Base-by-base conservation (phyloP, 2,113 vertebrate genomes). In the Cinclus cinclus region DNA sequence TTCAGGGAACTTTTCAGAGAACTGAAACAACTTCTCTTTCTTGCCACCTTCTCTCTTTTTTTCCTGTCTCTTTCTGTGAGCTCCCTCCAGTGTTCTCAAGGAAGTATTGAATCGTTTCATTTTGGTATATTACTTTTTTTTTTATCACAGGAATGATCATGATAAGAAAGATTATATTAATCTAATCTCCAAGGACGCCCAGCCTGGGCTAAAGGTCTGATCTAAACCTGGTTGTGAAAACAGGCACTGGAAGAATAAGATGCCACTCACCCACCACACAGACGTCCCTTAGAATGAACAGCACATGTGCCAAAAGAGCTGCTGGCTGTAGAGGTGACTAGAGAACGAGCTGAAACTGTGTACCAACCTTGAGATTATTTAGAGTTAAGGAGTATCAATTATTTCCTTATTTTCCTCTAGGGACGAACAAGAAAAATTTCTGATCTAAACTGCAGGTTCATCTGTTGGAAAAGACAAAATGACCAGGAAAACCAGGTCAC, bases 61-160 rank as follows among this genome's bases (percentile, higher is more conserved):
- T 41, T 37, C 63, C 44, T 95, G 90, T 84, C 55, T 95, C 96
- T 97, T 97, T 96, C 96, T 95, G 87, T 97, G 94, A 96, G 95
- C 96, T 95, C 97, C 96, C 96, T 96, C 97, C 96, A 96, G 96
- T 95, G 97, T 95, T 93, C 89, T 83, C 74, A 94, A 64, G 68
- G 41, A 93, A 90, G 94, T 87, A 96, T 12, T 87, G 96, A 89
- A 94, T 86, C 2, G 46, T 80, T 90, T 90, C 2, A 67, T 84
- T 82, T 91, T 71, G n/a, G 18, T 70, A 42, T 88, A 75, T 94
- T 87, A 22, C 17, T 56, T 70, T 94, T 92, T 94, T 92, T 37
- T 25, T 88, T 74, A 58, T 73, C 81, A 73, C n/a, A 46, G 13
- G 19, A 88, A 90, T 25, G 59, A 53, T 19, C 19, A 52, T 9